Evolutionary conservation across 2,888 invertebrate genomes (phyloP), one percentile per base, ranked within the genome.

Genomic region (Dolichopus griseipennis): DNA sequence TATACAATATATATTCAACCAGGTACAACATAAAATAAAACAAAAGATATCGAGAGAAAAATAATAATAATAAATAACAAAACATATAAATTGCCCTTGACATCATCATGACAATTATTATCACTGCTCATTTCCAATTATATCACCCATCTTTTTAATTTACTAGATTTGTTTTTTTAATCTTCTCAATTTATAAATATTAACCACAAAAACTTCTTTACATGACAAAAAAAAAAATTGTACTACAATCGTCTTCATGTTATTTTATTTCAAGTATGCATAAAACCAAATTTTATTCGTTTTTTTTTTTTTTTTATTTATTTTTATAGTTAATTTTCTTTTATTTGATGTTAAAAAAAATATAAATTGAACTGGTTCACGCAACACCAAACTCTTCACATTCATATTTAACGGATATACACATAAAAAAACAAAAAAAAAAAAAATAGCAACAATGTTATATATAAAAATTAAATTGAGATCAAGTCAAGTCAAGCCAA

Each of bases 321-420:
- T 27, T 27, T 27, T 27, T 27, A 4, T 41, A 6, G 9, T 41
- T 12, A 41, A n/a, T 41, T 41, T 7, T 6, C 8, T 41, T 41
- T 41, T 41, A 41, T 41, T 41, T 41, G 9, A 41, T 5, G 5
- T 41, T 52, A 52, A 52, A 52, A 18, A 15, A 52, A 52, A 52
- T 18, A 52, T 52, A 52, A 52, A 52, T 52, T 52, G 52, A 52
- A 52, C 52, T 52, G 52, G 52, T 52, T 52, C 52, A 52, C 18
- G 15, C 52, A 52, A 52, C 6, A 52, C n/a, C 1, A 52, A n/a
- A 52, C 18, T 52, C n/a, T n/a, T 52, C 18, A 15, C 5, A 37
- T 15, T 52, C 9, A 18, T 2, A 52, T 52, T 52, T n/a, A 12
- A 52, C 52, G 41, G 27, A 27, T 12, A 37, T 37, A 37, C 37